These are phyloP conservation scores for Thryonomys swinderianus DNA, from an alignment of 2,113 vertebrate species.

Conservation along the genomic window DNA sequence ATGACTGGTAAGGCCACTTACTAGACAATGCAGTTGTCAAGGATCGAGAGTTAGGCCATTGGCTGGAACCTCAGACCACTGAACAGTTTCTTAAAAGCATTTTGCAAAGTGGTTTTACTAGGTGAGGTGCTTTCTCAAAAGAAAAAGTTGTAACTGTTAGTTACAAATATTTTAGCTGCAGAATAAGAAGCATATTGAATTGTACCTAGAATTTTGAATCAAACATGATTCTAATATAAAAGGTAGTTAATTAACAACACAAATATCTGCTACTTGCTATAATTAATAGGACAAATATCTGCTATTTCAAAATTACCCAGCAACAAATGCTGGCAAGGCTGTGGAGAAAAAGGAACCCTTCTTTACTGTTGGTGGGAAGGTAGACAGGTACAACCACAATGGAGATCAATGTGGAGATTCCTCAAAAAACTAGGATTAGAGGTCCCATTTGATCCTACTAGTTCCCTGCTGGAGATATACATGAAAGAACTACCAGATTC, in stretches of 20 bases:
- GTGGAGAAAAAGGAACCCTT: too few relatives aligned
- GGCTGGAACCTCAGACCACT: slow-evolving; percentile 1
- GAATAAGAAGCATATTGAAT: not conserved
- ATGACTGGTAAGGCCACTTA: not conserved
- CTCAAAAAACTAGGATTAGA: too few relatives aligned
- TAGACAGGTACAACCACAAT: too few relatives aligned
- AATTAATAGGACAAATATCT: too few relatives aligned
- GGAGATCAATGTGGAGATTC: too few relatives aligned
- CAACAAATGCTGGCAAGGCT: too few relatives aligned
- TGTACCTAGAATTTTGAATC: not conserved
- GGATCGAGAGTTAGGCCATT: not conserved
- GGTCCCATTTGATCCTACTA: too few relatives aligned
- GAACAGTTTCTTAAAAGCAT: not conserved
- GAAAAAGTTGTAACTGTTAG: not conserved
- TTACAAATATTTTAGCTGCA: not conserved
- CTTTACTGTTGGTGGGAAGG: too few relatives aligned
- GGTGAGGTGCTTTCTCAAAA: slow-evolving; percentile 7
- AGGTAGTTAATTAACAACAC: slow-evolving; percentile 16
- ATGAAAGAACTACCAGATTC: too few relatives aligned
- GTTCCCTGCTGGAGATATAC: too few relatives aligned
- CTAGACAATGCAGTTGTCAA: not conserved
- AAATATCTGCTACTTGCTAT: too few relatives aligned
- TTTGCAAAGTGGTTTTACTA: slow-evolving; percentile 21
- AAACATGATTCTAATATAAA: slow-evolving; percentile 48
- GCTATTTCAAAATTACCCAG: too few relatives aligned